These are phyloP conservation scores for Urocyon cinereoargenteus DNA, from an alignment of 2,797 vertebrate species.

Conservation along the genomic window DNA sequence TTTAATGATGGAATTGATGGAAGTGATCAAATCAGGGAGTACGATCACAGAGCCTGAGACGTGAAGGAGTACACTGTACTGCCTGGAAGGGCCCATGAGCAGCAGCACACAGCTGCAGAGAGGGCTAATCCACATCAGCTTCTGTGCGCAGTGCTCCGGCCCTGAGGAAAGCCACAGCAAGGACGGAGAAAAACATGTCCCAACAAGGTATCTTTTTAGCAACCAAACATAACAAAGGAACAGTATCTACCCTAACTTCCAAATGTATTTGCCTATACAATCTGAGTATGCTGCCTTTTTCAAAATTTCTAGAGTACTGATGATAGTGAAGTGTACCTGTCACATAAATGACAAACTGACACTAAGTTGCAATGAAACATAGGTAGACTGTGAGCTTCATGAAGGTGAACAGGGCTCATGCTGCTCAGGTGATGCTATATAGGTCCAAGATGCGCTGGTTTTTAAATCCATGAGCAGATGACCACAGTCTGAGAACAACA, in stretches of 20 bases:
- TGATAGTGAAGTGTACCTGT: neutral
- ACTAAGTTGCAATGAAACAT: neutral
- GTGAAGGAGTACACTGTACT: neutral
- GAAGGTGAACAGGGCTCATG: neutral
- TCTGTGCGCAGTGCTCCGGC: accelerated
- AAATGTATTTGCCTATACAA: too few relatives aligned
- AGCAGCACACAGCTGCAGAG: accelerated
- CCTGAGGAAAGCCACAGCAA: neutral
- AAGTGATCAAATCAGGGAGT: neutral
- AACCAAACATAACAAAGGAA: neutral
- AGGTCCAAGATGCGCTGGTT: neutral
- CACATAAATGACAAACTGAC: neutral
- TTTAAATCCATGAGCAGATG: neutral
- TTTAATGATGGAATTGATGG: neutral
- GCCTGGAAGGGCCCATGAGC: neutral
- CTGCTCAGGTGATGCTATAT: neutral
- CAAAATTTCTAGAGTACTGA: neutral
- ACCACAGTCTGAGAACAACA: neutral
- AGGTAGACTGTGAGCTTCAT: neutral
- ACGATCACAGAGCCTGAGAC: neutral
- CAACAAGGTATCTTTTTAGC: neutral
- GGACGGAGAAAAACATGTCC: neutral
- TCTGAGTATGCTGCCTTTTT: neutral
- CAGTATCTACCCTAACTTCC: neutral
- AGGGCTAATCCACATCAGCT: accelerated